Evolutionary conservation across 2,797 vertebrate genomes (phyloP), one percentile per base, ranked within the genome.

Genomic region (Lindbergichthys nudifrons): DNA sequence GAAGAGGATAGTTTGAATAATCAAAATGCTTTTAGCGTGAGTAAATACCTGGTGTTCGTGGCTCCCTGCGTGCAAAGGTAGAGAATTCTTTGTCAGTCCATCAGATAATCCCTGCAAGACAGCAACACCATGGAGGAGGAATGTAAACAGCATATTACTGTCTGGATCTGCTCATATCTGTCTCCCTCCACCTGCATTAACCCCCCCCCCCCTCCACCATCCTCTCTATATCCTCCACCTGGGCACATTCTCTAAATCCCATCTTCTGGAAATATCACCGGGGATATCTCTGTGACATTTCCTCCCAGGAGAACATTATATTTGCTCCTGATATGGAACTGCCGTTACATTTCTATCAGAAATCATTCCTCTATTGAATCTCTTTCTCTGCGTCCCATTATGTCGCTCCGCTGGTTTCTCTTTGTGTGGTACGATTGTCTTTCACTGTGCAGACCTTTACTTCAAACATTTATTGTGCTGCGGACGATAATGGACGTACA

Each of bases 81-180:
- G 68, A 32, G 61, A 50, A 58, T 60, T 79, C 60, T 75, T 75
- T 71, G 53, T 81, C 75, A 58, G 79, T 62, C 57, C 73, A 87
- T 87, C 87, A 83, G 84, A 88, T 89, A 77, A 84, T 79, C 69
- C 73, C 60, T 70, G 56, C 51, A 51, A 50, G 48, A 69, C 51
- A 1, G 60, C 68, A 75, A 47, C 65, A 77, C 70, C 82, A 73
- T 60, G 68, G 56, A 80, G 76, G 70, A 68, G 87, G 92, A 94
- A 94, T 88, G 91, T 92, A 93, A 93, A 94, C 92, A 94, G 32
- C 54, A 69, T 70, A 79, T 87, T 79, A 84, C 70, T 52, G 79
- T 90, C 85, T 86, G 76, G 77, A 84, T 85, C 80, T 76, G 23
- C 42, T 52, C 65, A 5, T 77, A 79, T 86, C 82, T 77, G 79